Base-by-base conservation (phyloP, 1,140 invertebrate genomes). In the Drosophila murphyi region DNA sequence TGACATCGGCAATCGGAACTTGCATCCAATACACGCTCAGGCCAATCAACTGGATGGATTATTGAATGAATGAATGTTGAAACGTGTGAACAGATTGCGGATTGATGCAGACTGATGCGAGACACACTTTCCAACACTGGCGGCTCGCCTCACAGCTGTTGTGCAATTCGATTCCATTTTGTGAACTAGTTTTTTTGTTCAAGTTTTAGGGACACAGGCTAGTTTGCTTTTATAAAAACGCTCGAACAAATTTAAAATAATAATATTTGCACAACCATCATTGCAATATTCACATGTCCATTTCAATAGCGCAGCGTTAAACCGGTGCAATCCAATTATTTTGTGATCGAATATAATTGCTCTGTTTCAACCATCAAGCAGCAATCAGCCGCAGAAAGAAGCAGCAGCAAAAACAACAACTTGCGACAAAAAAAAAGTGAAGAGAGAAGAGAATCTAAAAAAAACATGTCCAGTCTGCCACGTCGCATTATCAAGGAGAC, bases 401-500 rank as follows among this genome's bases (percentile, higher is more conserved):
- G 20, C 51, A 47, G 8, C 70, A 67, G 39, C 65, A 56, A 68
- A 43, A 54, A 56, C 32, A 37, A 48, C 8, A 51, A 69, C 56
- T 67, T 37, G n/a, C 39, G 45, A 52, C 12, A 32, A 48, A 50
- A 61, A 48, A n/a, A 43, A 43, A n/a, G 20, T 20, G 20, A 43
- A 3, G 3, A 39, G 10, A 39, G 37, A 43, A 43, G 10, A 72
- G 51, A 61, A 59, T 56, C 34, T 31, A 10, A 52, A 20, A 20
- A 20, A 45, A 77, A 65, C 43, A 97, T 97, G 96, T 95, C 96
- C 94, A 95, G 95, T 91, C 93, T 97, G 94, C 96, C 96, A 93
- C 94, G 96, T 92, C 95, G 96, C 94, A 97, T 97, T 93, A 96
- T 96, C 82, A 97, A 98, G 96, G 98, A 99, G 95, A 99, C 98